Base-by-base conservation (phyloP, 1,140 invertebrate species). In the Euschistus heros region DNA sequence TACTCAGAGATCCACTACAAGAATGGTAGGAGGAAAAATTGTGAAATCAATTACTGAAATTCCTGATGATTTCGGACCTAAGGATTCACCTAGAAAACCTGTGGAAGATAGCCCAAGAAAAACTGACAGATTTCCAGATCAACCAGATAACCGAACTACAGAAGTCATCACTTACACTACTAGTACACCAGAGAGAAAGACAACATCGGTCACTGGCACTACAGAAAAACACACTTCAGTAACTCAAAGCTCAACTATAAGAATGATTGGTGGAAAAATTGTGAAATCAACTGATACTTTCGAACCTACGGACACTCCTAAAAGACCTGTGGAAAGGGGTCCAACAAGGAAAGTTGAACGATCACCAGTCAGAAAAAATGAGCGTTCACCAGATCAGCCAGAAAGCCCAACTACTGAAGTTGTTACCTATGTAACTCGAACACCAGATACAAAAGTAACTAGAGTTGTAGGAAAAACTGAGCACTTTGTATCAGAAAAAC, bases 1-100 rank as follows among this genome's bases (percentile, higher is more conserved):
- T 24, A 44, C 26, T 7, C 27, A 55, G 17, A 52, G 62, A 13
- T 13, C 61, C 8, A 52, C 59, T 2, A 62, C 68, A n/a, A 63
- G 62, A 14, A 68, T 69, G 66, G 68, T 69, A n/a, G 68, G 66
- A 13, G 66, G 66, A 33, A 69, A 69, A 62, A 30, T 69, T 17
- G 60, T 69, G 0, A 68, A 69, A 55, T 62, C 62, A 4, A 57
- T 52, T 27, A 18, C 18, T n/a, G 20, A 63, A 44, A 14, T 44
- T 24, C 8, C 33, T 37, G 5, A 42, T 0, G 62, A 50, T 7
- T 26, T 6, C 15, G 50, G 8, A 54, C 50, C 50, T 4, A 22
- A 54, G 8, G 24, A 26, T 22, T 26, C 50, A 14, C 2, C 2
- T 22, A 20, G 8, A 6, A 26, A 54, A 14, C 24, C 50, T 15